Base-by-base conservation (phyloP, 1,140 invertebrate species). In the Drosophila nasuta region DNA sequence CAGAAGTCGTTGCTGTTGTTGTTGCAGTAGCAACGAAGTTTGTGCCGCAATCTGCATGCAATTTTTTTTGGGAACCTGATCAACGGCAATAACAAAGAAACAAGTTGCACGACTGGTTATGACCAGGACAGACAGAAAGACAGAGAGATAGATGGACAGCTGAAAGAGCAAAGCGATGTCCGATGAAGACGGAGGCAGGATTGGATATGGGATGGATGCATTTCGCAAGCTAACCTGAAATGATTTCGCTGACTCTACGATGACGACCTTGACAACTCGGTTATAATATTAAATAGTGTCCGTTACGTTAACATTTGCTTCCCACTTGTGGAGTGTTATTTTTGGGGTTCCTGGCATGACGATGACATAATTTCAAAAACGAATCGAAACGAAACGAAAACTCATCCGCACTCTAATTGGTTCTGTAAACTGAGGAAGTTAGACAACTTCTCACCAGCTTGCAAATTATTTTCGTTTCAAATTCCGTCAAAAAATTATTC, bases 81-180 rank as follows among this genome's bases (percentile, higher is more conserved):
- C 45, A 65, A 7, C 57, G 59, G 64, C 65, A 81, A 85, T 70
- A 69, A 71, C 30, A 69, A 68, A 68, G 25, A 70, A 82, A 80
- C 69, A 83, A 88, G 80, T 59, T 83, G 66, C 41, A 63, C 69
- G 69, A 89, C 83, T 75, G 80, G 83, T 83, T 33, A 33, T 49
- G 5, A 6, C n/a, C 15, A 28, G 43, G 30, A 10, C 52, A 35
- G 15, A n/a, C n/a, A 17, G n/a, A 62, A 7, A 49, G 15, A 62
- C 38, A 17, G n/a, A 62, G 3, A 25, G 20, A 25, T 25, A 45
- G n/a, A 45, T 2, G n/a, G n/a, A 45, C 46, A 52, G 8, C 8
- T 25, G 20, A 51, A 25, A 51, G 20, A 25, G 13, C 13, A 5
- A 7, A 38, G 7, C 7, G 6, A 52, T 52, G 25, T 11, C 51